Conservation (phyloP, 2,888 invertebrate species). For the Drosophila kokeensis region DNA sequence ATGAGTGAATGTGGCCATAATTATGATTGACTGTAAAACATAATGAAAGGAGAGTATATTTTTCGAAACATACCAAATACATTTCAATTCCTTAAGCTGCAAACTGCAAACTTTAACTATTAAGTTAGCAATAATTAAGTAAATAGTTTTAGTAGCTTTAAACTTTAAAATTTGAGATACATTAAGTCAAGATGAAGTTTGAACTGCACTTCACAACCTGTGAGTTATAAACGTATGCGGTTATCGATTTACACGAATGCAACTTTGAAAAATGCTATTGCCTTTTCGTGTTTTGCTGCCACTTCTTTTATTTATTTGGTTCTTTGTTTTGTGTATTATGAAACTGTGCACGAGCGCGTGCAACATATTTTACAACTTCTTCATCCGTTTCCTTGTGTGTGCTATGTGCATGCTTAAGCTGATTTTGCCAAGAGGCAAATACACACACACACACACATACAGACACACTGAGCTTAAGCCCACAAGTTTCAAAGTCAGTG, state of each 20-base stretch:
- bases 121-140: neutral
- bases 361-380: slow-evolving; percentile 76
- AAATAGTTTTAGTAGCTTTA: no score
- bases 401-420: slow-evolving; percentile 61
- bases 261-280: neutral
- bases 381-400: slow-evolving; percentile 67
- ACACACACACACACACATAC: slow-evolving; percentile 18
- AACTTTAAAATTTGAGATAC: neutral
- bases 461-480: slow-evolving; percentile 49
- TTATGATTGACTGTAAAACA: neutral
- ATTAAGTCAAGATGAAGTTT: neutral
- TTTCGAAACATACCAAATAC: neutral
- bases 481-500: slow-evolving; percentile 75
- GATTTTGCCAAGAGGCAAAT: slow-evolving; percentile 31
- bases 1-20: slow-evolving; percentile 8
- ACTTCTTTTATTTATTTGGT: neutral
- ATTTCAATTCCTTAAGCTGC: neutral
- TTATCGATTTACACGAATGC: neutral
- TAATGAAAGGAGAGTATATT: neutral
- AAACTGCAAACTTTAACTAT: neutral
- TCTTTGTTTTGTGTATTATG: slow-evolving; percentile 36
- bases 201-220: neutral
- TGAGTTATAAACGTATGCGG: neutral
- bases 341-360: slow-evolving; percentile 59
- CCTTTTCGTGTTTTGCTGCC: slow-evolving; percentile 1